A percentile compares a stretch with the other conserved stretches of the same genome.
Evolutionary conservation across 37 sponge, comb jelly and placozoan species (phyloP).

Genomic region (Lycopodina hypogea): DNA sequence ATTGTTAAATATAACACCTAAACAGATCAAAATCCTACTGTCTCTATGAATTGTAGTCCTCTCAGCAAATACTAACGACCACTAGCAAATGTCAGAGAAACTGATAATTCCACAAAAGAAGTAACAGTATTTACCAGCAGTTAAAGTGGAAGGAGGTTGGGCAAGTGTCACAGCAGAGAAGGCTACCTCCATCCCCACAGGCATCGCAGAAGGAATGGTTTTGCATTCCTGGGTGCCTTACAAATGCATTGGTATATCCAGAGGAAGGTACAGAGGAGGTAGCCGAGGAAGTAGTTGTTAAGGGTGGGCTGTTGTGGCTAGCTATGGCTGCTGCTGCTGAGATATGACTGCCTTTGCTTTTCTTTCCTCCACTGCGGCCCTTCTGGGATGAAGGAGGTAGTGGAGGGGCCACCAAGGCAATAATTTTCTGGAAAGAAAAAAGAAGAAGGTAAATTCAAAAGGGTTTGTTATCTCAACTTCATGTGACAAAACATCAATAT

Average conservation of each 20-base stretch:
- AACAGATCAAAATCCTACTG: too few species aligned
- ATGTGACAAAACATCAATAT: neutral
- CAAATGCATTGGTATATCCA: neutral
- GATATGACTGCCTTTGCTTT: neutral
- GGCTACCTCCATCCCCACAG: constrained; percentile 86
- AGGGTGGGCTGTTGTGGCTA: neutral
- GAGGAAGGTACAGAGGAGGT: neutral
- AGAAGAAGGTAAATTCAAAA: neutral
- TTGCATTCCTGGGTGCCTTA: constrained; percentile 37
- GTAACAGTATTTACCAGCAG: constrained; percentile 75
- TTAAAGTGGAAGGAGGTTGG: constrained; percentile 86
- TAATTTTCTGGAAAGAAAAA: constrained; percentile 64
- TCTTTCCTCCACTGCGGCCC: constrained; percentile 22
- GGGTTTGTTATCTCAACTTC: neutral
- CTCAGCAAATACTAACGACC: too few species aligned
- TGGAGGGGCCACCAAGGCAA: constrained; percentile 67
- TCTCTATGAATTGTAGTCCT: too few species aligned
- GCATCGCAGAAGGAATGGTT: constrained; percentile 86
- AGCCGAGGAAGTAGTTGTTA: neutral
- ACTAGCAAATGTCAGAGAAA: too few species aligned
- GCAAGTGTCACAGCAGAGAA: constrained; percentile 91
- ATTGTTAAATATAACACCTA: too few species aligned
- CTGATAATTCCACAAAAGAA: neutral
- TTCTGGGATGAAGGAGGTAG: constrained; percentile 33
- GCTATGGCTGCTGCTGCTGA: neutral